A percentile compares a stretch with the other conserved stretches of the same genome.
These are phyloP conservation scores for Spisula subtruncata DNA, from an alignment of 2,888 invertebrate species.

Conservation along the genomic window DNA sequence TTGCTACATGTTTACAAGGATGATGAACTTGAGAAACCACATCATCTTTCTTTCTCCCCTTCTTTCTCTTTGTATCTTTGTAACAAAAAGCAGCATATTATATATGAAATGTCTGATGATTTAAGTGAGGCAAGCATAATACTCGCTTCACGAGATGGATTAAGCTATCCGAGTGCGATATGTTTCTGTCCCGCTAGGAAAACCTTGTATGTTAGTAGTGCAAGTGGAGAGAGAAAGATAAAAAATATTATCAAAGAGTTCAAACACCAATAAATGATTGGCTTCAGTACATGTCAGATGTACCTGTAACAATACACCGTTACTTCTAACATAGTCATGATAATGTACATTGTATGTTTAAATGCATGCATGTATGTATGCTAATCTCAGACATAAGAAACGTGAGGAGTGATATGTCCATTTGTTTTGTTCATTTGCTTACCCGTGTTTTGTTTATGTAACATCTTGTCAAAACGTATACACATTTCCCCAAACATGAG, in stretches of 20 bases:
- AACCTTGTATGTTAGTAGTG: background rate
- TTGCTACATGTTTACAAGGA: background rate
- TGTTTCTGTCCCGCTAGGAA: conserved; percentile 13
- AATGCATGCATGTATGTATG: too few species aligned
- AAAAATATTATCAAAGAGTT: background rate
- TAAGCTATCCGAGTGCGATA: background rate
- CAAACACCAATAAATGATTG: background rate
- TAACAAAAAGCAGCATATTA: background rate
- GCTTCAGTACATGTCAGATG: too few species aligned
- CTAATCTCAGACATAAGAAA: too few species aligned
- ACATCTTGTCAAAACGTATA: too few species aligned
- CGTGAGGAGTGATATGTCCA: too few species aligned
- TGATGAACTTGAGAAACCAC: background rate
- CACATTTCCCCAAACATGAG: too few species aligned
- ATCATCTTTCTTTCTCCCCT: background rate
- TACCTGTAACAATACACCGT: too few species aligned
- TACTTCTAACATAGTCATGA: too few species aligned
- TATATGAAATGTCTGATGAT: conserved; percentile 8
- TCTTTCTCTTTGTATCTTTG: background rate
- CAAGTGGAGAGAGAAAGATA: background rate
- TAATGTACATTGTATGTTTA: too few species aligned
- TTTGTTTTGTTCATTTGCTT: too few species aligned
- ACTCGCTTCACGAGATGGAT: conserved; percentile 24
- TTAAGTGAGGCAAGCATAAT: background rate
- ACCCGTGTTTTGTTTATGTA: too few species aligned